Evolutionary conservation across 1,140 invertebrate species (phyloP).

Genomic region (Philotrypesis tridentata): DNA sequence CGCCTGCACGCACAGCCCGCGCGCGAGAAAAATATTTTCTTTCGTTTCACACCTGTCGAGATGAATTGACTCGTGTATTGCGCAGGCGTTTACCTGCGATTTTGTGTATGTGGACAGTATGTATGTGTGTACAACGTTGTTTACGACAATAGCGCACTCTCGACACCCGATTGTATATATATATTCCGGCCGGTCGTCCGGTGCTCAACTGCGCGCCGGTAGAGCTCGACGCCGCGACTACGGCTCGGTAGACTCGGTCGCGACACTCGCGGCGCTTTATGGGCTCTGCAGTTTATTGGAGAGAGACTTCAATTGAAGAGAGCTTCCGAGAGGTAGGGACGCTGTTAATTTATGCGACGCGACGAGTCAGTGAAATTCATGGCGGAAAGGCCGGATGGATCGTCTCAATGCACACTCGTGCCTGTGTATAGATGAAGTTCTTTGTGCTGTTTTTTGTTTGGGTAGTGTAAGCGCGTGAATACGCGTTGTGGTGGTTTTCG

Average conservation of each 20-base stretch:
- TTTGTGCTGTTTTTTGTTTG: no score
- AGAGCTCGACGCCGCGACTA: neutral
- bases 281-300: neutral
- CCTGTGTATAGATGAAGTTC: no score
- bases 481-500: no score
- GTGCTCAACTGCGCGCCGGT: neutral
- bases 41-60: no score
- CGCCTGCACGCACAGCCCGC: no score
- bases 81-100: no score
- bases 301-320: neutral
- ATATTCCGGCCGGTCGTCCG: neutral
- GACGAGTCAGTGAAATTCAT: neutral
- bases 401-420: no score
- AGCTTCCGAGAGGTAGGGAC: neutral
- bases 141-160: neutral
- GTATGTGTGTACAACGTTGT: neutral
- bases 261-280: neutral
- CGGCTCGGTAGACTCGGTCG: neutral
- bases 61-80: no score
- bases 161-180: neutral
- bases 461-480: no score
- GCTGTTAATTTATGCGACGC: neutral
- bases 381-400: no score
- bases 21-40: no score
- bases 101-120: no score